Conservation (phyloP, 2,888 invertebrate species). For the Eupithecia exiguata region DNA sequence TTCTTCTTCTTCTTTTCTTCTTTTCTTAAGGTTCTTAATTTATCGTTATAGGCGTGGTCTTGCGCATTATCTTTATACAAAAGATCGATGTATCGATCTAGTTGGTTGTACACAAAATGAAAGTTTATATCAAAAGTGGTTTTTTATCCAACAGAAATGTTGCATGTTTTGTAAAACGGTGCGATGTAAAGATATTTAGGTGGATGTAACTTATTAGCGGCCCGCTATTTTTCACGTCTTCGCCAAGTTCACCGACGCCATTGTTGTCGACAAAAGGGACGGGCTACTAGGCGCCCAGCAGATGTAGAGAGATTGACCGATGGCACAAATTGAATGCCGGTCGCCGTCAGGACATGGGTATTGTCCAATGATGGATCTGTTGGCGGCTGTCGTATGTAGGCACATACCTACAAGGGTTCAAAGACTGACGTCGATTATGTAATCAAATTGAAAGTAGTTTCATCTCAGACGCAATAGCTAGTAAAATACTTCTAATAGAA, state of each 20-base stretch:
- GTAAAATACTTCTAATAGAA: background rate
- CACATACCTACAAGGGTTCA: background rate
- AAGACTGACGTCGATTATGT: background rate
- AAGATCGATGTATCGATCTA: background rate
- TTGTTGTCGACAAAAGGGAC: conserved; percentile 71
- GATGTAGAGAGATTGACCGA: conserved; percentile 75
- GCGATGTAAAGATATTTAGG: background rate
- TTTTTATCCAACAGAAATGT: background rate
- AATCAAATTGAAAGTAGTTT: background rate
- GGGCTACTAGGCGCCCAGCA: conserved; percentile 67
- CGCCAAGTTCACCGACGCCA: conserved; percentile 57
- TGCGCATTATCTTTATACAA: background rate
- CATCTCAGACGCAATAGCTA: background rate
- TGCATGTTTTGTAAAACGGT: background rate
- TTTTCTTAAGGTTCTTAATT: conserved; percentile 26
- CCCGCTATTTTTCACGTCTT: conserved; percentile 67
- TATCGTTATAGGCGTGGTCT: conserved; percentile 16
- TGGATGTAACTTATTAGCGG: conserved; percentile 39
- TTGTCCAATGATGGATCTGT: conserved; percentile 59
- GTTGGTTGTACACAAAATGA: background rate
- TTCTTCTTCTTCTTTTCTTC: too few species aligned
- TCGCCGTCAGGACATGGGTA: conserved; percentile 61
- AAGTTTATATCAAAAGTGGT: background rate
- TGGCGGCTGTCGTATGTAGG: conserved; percentile 3
- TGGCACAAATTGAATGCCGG: conserved; percentile 79